Conservation (phyloP, 2,113 vertebrate species). For the Odocoileus hemionus region DNA sequence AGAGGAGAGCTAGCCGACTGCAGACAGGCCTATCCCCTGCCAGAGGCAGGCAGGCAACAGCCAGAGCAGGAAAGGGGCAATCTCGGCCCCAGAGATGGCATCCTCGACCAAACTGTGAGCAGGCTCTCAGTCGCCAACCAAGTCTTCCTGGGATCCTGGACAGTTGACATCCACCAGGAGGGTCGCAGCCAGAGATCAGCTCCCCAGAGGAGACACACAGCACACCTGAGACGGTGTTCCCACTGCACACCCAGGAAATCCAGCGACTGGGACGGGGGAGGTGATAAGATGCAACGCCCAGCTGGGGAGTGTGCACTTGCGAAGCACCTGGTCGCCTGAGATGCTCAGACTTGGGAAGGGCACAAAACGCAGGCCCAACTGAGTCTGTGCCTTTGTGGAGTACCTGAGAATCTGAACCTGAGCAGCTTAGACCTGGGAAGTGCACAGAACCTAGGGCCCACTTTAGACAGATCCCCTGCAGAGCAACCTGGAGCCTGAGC, state of each 20-base stretch:
- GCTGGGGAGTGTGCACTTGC: not conserved
- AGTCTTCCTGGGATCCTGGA: not conserved
- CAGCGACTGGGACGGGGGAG: not conserved
- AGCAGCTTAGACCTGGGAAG: not conserved
- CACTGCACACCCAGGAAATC: not conserved
- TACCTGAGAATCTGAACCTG: not conserved
- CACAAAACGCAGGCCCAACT: not conserved
- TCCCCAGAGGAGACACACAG: not conserved
- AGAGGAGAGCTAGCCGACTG: not conserved
- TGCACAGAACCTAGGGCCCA: not conserved
- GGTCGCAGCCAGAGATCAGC: not conserved
- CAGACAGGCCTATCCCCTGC: accelerated
- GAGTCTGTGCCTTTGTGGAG: not conserved
- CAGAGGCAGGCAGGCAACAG: not conserved
- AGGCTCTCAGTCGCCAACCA: not conserved
- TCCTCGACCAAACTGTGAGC: not conserved
- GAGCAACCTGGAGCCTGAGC: not conserved
- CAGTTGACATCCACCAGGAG: not conserved
- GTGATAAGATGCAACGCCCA: not conserved
- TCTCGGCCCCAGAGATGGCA: not conserved
- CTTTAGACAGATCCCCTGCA: not conserved
- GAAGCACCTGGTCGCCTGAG: accelerated
- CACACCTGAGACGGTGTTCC: not conserved
- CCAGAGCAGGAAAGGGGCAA: not conserved
- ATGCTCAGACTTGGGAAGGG: not conserved